Conservation (phyloP, 1,140 invertebrate genomes). For the Magallana angulata region DNA sequence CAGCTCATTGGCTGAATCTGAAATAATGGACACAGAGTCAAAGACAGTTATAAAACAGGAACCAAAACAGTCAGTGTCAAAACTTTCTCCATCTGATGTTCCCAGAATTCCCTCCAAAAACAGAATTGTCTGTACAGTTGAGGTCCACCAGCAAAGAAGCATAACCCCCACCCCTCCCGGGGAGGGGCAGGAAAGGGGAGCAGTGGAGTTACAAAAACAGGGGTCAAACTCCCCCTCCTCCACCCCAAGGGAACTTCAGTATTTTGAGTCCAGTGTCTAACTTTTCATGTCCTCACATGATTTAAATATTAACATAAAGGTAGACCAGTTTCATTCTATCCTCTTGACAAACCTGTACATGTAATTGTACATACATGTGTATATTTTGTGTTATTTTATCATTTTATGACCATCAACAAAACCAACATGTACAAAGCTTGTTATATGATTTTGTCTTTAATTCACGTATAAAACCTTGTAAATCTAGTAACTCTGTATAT, state of each 20-base stretch:
- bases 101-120: conserved; percentile 47
- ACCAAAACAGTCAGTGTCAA: background rate
- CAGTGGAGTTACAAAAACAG: conserved; percentile 32
- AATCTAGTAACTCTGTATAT: too few species aligned
- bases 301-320: background rate
- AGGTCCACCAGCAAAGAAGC: conserved; percentile 71
- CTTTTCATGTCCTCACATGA: background rate
- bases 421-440: background rate
- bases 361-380: background rate
- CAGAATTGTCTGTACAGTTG: conserved; percentile 71
- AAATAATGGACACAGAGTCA: background rate
- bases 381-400: background rate
- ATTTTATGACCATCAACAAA: conserved; percentile 6
- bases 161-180: conserved; percentile 47
- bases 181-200: conserved; percentile 48
- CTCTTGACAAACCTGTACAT: background rate
- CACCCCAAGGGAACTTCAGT: conserved; percentile 40
- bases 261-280: conserved; percentile 46
- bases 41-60: background rate
- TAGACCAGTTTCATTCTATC: background rate
- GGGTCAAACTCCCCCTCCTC: conserved; percentile 31
- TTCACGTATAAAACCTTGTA: too few species aligned
- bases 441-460: too few species aligned
- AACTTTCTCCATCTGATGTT: background rate
- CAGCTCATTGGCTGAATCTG: background rate